Conservation (phyloP, 1,140 invertebrate genomes). For the Sinella curviseta region DNA sequence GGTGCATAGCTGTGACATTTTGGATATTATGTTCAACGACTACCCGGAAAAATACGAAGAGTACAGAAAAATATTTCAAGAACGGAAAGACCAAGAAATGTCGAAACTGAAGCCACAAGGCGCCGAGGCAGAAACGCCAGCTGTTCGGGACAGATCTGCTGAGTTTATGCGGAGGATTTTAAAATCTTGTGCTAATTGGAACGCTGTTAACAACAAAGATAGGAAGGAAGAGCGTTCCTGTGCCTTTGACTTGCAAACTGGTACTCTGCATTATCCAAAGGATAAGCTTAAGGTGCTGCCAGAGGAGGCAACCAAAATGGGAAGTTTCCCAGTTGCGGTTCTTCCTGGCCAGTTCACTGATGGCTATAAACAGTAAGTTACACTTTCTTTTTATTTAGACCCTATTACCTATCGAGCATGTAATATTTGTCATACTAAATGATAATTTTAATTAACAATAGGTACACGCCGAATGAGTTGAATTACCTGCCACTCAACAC, state of each 20-base stretch:
- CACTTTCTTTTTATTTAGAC: too few species aligned
- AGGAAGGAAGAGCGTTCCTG: constrained; percentile 67
- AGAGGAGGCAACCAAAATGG: constrained; percentile 60
- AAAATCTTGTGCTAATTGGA: constrained; percentile 84
- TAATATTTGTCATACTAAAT: background rate
- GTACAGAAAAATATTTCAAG: constrained; percentile 77
- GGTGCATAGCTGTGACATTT: constrained; percentile 82
- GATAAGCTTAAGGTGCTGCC: constrained; percentile 56
- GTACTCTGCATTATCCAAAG: constrained; percentile 70
- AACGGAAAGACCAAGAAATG: constrained; percentile 73
- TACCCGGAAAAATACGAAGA: constrained; percentile 95
- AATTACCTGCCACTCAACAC: constrained; percentile 88
- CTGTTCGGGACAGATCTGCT: constrained; percentile 48
- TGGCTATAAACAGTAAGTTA: constrained; percentile 71
- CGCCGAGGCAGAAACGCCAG: constrained; percentile 34
- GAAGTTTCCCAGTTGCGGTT: constrained; percentile 83
- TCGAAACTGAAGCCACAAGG: constrained; percentile 60
- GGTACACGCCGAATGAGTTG: constrained; percentile 67
- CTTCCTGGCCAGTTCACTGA: constrained; percentile 92
- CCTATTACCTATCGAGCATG: background rate
- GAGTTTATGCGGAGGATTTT: constrained; percentile 81
- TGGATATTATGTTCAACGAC: constrained; percentile 92
- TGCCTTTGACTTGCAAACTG: constrained; percentile 74
- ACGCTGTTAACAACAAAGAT: constrained; percentile 77
- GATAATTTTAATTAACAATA: constrained; percentile 48